Percentiles rank a stretch among this genome's conserved stretches.
Evolutionary conservation across 2,888 invertebrate species (phyloP).

Genomic region (Acrobeloides nanus): DNA sequence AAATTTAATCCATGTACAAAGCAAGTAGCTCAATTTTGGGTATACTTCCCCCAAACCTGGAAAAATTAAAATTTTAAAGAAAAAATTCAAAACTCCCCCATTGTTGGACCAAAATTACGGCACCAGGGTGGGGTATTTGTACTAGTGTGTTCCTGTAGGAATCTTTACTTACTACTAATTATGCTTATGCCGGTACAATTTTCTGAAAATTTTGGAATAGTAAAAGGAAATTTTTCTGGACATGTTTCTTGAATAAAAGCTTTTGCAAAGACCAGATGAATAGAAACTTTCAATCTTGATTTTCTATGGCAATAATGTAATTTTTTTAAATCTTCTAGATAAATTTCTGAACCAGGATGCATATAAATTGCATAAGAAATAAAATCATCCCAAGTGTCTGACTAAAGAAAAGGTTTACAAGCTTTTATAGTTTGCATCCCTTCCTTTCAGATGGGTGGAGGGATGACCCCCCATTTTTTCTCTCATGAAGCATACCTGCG

Average conservation of each 20-base stretch:
- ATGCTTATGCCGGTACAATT: no score
- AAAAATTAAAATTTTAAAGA: no score
- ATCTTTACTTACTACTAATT: no score
- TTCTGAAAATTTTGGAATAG: no score
- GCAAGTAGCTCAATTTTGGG: background rate
- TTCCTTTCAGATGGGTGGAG: background rate
- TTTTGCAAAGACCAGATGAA: slow-evolving; percentile 21
- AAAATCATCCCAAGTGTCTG: slow-evolving; percentile 27
- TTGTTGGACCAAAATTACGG: no score
- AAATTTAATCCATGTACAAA: background rate
- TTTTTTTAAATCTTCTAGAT: background rate
- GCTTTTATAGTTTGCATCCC: background rate
- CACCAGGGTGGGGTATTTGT: no score
- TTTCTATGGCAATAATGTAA: slow-evolving; percentile 17
- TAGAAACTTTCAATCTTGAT: slow-evolving; percentile 15
- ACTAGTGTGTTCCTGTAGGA: no score
- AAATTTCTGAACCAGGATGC: slow-evolving; percentile 5
- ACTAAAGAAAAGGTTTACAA: slow-evolving; percentile 10
- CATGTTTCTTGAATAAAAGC: slow-evolving; percentile 10
- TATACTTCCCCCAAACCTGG: no score
- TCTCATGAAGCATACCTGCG: no score
- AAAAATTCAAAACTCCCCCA: no score
- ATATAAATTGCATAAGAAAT: slow-evolving; percentile 25
- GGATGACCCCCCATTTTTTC: no score
- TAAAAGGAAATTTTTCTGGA: no score